Base-by-base conservation (phyloP, 1,140 invertebrate species). In the Lepidurus couesii region DNA sequence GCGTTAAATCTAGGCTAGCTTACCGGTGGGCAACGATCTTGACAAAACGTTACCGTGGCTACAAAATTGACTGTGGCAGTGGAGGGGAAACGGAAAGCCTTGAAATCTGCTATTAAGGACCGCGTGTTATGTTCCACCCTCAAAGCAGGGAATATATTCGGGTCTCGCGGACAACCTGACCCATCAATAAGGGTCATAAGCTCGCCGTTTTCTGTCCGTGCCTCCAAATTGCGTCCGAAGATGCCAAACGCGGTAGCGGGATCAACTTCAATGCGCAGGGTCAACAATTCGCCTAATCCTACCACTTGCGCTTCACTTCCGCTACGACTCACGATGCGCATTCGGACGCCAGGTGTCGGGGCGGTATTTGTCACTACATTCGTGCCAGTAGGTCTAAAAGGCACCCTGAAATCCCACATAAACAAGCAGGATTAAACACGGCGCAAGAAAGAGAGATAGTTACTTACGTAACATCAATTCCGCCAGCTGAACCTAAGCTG, bases 31-130 rank as follows among this genome's bases (percentile, higher is more conserved):
- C 87, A 88, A 34, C 83, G 79, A 53, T 88, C 86, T 78, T 86
- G 87, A 80, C 87, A 88, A 82, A 88, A 88, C 73, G 86, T 83
- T n/a, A 88, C 86, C n/a, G 87, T 87, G 11, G 86, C 87, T 45
- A 87, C 86, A 80, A 88, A 88, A 81, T 88, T 87, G 73, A 88
- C 86, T 16, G 85, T 84, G 3, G 87, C 85, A 9, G 87, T 88
- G 21, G 87, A 86, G 42, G 87, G 87, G 81, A 88, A 88, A 10
- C 87, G 82, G 82, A 88, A 88, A 34, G 87, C 87, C 81, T 87
- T 87, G 83, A 88, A 88, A 80, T 85, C 84, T 11, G 85, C 83
- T 80, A 83, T 84, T 24, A 88, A 81, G 45, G 85, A 84, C 76
- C 84, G 83, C 16, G 84, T 83, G 43, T 84, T 83, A n/a, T 83